Percentiles rank a stretch among this genome's conserved stretches.
phyloP scores from a whole-genome alignment of 37 sponge, comb jelly and placozoan species.

The Theonella swinhoei region DNA sequence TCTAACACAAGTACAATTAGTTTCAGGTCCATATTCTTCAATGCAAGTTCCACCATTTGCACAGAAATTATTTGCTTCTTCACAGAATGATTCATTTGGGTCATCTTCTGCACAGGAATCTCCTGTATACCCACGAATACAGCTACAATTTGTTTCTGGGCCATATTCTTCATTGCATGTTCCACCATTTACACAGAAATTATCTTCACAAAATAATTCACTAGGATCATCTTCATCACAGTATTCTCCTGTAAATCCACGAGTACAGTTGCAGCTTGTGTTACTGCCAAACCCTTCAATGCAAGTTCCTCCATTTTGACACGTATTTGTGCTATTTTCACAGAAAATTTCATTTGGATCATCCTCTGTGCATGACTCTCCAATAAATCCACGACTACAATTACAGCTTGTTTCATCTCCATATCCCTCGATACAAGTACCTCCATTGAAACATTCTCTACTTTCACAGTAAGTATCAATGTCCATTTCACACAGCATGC shows the following conservation, averaged over 20 bases:
- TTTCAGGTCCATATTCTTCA: slow-evolving; percentile 10
- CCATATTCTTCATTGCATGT: slow-evolving; percentile 58
- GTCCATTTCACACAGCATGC: not conserved
- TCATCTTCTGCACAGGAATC: not conserved
- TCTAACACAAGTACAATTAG: slow-evolving; percentile 40
- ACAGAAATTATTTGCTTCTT: slow-evolving; percentile 20
- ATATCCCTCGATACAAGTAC: not conserved
- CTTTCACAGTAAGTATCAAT: not conserved
- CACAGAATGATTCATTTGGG: not conserved
- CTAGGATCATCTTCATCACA: slow-evolving; percentile 23
- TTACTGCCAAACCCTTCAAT: not conserved
- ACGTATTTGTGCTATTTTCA: not conserved
- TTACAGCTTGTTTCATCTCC: not conserved
- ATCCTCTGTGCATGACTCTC: not conserved
- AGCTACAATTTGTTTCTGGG: slow-evolving; percentile 4
- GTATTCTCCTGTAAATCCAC: slow-evolving; percentile 15
- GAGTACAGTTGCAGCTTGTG: slow-evolving; percentile 30
- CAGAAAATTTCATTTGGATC: not conserved
- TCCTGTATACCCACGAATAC: slow-evolving; percentile 29
- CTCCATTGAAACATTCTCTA: not conserved
- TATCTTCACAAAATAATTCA: slow-evolving; percentile 26
- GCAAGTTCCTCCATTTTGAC: slow-evolving; percentile 2
- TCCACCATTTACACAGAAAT: slow-evolving; percentile 58
- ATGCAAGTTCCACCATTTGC: slow-evolving; percentile 60
- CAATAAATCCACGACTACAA: not conserved